Evolutionary conservation across 2,888 invertebrate species (phyloP).

Genomic region (Mesodorylaimus sp.): DNA sequence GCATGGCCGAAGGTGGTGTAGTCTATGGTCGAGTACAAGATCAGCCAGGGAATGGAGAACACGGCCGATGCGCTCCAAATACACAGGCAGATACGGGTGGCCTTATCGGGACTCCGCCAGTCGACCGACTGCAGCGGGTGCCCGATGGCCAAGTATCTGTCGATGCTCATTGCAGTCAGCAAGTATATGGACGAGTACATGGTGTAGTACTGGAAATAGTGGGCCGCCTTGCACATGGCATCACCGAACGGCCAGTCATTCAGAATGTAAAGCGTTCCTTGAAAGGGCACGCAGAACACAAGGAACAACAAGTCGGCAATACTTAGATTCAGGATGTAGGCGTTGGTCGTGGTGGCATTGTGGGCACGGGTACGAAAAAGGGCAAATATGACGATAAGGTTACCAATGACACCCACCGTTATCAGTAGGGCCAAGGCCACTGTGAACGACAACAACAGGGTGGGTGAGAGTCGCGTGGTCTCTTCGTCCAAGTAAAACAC

Average conservation of each 20-base stretch:
- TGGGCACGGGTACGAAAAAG: not conserved
- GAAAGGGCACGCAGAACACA: not conserved
- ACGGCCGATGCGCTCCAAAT: not conserved
- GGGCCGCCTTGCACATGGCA: slow-evolving; percentile 1
- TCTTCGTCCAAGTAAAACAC: no score
- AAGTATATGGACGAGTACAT: not conserved
- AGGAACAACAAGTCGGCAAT: not conserved
- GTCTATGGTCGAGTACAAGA: not conserved
- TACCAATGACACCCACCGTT: not conserved
- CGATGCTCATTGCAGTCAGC: slow-evolving; percentile 1
- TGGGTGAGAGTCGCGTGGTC: not conserved
- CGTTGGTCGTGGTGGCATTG: not conserved
- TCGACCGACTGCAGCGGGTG: not conserved
- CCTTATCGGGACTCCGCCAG: not conserved
- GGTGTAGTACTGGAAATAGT: slow-evolving; percentile 2
- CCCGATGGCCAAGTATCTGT: slow-evolving; percentile 1
- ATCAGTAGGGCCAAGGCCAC: not conserved
- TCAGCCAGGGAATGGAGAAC: slow-evolving; percentile 1
- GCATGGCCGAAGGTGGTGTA: not conserved
- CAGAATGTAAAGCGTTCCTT: slow-evolving; percentile 1
- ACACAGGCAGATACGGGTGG: not conserved
- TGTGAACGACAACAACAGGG: not conserved
- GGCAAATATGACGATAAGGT: not conserved
- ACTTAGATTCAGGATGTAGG: not conserved
- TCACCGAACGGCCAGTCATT: slow-evolving; percentile 3